Conservation (phyloP, 2,797 vertebrate species). For the Taenioides sp. region DNA sequence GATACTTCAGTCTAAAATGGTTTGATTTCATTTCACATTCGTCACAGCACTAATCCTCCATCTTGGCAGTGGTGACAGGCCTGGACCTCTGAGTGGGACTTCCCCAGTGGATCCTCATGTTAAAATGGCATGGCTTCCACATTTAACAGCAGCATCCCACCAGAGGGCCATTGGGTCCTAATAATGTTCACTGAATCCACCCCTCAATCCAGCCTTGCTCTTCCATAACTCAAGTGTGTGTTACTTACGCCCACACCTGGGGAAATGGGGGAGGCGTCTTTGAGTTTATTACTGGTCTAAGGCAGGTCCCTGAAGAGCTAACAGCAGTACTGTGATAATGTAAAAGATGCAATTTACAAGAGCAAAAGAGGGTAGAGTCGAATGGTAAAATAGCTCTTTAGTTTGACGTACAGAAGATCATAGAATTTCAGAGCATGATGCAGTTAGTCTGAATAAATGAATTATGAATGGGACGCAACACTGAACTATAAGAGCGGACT, state of each 20-base stretch:
- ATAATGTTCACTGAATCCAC: conserved; percentile 60
- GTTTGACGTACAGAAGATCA: conserved; percentile 55
- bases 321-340: conserved; percentile 66
- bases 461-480: conserved; percentile 63
- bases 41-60: conserved; percentile 8
- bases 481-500: conserved; percentile 57
- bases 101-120: conserved; percentile 48
- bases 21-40: conserved; percentile 15
- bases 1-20: conserved; percentile 3
- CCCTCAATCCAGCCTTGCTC: conserved; percentile 62
- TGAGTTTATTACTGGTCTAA: conserved; percentile 73
- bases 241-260: conserved; percentile 39
- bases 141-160: conserved; percentile 59
- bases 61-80: conserved; percentile 20
- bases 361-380: conserved; percentile 28
- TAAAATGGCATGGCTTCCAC: conserved; percentile 59
- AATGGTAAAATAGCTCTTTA: conserved; percentile 50
- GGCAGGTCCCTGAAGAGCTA: conserved; percentile 59
- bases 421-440: conserved; percentile 59
- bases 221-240: conserved; percentile 50
- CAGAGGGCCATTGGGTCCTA: conserved; percentile 67
- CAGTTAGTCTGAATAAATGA: conserved; percentile 69
- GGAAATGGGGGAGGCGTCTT: conserved; percentile 56
- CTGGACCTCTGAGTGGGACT: conserved; percentile 40
- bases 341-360: conserved; percentile 60